Evolutionary conservation across 1,140 invertebrate genomes (phyloP), one percentile per base, ranked within the genome.

Genomic region (Zaprionus vittiger): DNA sequence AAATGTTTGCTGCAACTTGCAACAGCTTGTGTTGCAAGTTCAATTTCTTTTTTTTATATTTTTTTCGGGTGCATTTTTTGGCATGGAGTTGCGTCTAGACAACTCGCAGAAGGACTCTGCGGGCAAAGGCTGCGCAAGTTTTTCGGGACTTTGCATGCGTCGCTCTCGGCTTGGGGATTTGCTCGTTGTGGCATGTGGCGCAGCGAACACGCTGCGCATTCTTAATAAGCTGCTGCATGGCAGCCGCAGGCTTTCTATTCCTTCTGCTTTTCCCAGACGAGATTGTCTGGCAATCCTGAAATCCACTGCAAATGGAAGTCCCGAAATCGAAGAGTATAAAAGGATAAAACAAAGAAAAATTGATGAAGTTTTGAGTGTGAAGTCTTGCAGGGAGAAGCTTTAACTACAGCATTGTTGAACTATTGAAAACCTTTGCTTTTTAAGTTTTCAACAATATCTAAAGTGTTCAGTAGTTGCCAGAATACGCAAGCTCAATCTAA

Each of bases 171-270:
- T 65, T 38, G 73, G 69, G 87, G 73, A 86, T 87, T 89, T 86
- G 73, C 72, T 65, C 44, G 31, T 34, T 26, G 24, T 26, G 59
- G 68, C 55, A 63, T 56, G 41, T 28, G 68, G 77, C 77, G 57
- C 70, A 37, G 70, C 65, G 80, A 87, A 83, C 84, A 80, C 77
- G 84, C 66, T 86, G 71, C 87, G 83, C 83, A 86, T 86, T 76
- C 67, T 60, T 83, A 86, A 86, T 86, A 80, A 89, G 83, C 61
- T 67, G 38, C 60, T 15, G 41, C 60, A 54, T 22, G 28, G 24
- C 37, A 37, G 47, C 22, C 22, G 26, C 26, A 47, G 41, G 41
- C n/a, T 47, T 47, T n/a, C 15, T 54, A 28, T 26, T 11, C 14
- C 12, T 7, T 49, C 14, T n/a, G 14, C 20, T 5, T 14, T 4